Conservation (phyloP, 2,888 invertebrate species). For the Bembecia ichneumoniformis region DNA sequence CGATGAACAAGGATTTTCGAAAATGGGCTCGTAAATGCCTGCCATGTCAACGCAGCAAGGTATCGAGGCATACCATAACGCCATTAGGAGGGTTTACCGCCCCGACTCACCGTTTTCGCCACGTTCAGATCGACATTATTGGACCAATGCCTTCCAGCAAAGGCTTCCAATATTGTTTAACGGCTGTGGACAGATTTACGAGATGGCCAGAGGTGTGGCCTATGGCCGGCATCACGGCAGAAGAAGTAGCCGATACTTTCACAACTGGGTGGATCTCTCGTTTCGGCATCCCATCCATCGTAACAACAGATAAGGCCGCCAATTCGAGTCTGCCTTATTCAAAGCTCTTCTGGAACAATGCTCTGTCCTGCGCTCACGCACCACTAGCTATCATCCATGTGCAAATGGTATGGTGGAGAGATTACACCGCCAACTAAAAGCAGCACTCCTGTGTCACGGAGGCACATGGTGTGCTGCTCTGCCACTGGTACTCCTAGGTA, state of each 20-base stretch:
- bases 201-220: slow-evolving; percentile 4
- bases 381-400: too few relatives aligned
- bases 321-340: slow-evolving; percentile 9
- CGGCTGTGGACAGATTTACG: slow-evolving; percentile 3
- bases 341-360: not conserved
- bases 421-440: slow-evolving; percentile 15
- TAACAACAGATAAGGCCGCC: slow-evolving; percentile 10
- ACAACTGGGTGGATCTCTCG: slow-evolving; percentile 8
- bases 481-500: slow-evolving; percentile 13
- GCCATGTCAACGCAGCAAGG: slow-evolving; percentile 24
- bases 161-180: slow-evolving; percentile 1
- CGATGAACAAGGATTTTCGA: slow-evolving; percentile 22
- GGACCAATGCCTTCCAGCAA: slow-evolving; percentile 21
- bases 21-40: slow-evolving; percentile 8
- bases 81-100: slow-evolving; percentile 7
- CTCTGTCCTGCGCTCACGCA: slow-evolving; percentile 7
- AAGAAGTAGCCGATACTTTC: slow-evolving; percentile 9
- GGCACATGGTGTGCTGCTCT: slow-evolving; percentile 8
- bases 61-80: slow-evolving; percentile 9
- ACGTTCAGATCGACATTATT: slow-evolving; percentile 42
- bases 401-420: slow-evolving; percentile 12
- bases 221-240: slow-evolving; percentile 4
- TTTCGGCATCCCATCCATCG: slow-evolving; percentile 7
- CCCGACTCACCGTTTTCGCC: slow-evolving; percentile 9
- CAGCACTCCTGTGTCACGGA: slow-evolving; percentile 11